These are phyloP conservation scores for Rotaria magnacalcarata DNA, from an alignment of 2,888 invertebrate genomes.

Conservation along the genomic window DNA sequence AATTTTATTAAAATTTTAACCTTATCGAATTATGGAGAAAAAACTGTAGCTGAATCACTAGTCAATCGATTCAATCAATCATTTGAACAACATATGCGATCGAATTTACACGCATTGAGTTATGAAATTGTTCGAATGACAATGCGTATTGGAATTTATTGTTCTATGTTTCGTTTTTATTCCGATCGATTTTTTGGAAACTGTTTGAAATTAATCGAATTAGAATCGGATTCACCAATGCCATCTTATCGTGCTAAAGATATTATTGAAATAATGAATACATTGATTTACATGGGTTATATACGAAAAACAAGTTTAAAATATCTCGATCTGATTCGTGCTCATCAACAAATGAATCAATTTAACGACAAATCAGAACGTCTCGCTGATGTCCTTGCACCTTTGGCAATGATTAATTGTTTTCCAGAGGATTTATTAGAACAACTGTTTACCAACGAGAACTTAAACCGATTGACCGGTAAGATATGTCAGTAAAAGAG, in stretches of 20 bases:
- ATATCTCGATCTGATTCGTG: not conserved
- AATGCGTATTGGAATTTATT: conserved; percentile 2
- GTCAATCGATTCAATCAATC: not conserved
- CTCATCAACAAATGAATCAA: not conserved
- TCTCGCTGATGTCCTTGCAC: not conserved
- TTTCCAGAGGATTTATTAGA: conserved; percentile 6
- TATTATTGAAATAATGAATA: conserved; percentile 17
- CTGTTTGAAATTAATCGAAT: conserved; percentile 24
- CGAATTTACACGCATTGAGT: not conserved
- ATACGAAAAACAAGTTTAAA: not conserved
- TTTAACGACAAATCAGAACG: not conserved
- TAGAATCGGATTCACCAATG: no score
- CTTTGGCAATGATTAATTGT: not conserved
- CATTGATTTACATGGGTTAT: conserved; percentile 1
- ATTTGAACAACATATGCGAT: not conserved
- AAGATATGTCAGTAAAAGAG: not conserved
- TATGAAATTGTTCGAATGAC: conserved; percentile 3
- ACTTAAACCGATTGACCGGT: not conserved
- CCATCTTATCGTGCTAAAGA: not conserved
- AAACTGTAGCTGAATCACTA: not conserved
- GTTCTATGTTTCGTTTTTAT: not conserved
- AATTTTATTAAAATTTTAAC: conserved; percentile 33
- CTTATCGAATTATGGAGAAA: not conserved
- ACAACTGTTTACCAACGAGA: not conserved
- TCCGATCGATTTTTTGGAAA: not conserved